A percentile compares a stretch with the other conserved stretches of the same genome.
These are phyloP conservation scores for Neoitamus cyanurus DNA, from an alignment of 2,888 invertebrate species.

Conservation along the genomic window DNA sequence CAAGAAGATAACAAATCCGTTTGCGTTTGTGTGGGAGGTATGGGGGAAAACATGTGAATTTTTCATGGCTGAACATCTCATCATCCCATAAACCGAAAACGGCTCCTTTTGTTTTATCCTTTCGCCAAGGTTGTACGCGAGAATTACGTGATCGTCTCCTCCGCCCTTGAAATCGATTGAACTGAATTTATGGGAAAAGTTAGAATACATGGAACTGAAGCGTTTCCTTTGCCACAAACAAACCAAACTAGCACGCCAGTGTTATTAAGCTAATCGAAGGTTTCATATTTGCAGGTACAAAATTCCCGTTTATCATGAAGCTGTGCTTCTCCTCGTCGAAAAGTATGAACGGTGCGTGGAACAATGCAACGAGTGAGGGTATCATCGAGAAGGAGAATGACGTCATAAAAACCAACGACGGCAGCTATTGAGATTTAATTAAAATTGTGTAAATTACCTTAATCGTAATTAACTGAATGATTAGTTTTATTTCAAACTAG, in stretches of 20 bases:
- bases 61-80: not conserved
- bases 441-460: conserved; percentile 52
- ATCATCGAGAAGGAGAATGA: conserved; percentile 66
- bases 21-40: not conserved
- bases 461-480: conserved; percentile 6
- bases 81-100: not conserved
- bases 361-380: conserved; percentile 65
- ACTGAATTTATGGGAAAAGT: not conserved
- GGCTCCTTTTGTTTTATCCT: not conserved
- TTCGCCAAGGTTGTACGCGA: not conserved
- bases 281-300: conserved; percentile 79
- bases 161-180: not conserved
- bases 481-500: conserved; percentile 19
- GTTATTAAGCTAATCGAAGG: not conserved
- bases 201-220: not conserved
- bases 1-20: no score
- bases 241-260: conserved; percentile 31
- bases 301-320: conserved; percentile 98
- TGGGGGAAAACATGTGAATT: not conserved
- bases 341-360: conserved; percentile 72
- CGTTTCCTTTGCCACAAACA: not conserved
- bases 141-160: not conserved
- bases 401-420: conserved; percentile 60
- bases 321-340: conserved; percentile 92
- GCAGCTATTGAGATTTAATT: conserved; percentile 66